A percentile compares a stretch with the other conserved stretches of the same genome.
These are phyloP conservation scores for Leptinotarsa undecemlineata DNA, from an alignment of 1,140 invertebrate genomes.

Conservation along the genomic window DNA sequence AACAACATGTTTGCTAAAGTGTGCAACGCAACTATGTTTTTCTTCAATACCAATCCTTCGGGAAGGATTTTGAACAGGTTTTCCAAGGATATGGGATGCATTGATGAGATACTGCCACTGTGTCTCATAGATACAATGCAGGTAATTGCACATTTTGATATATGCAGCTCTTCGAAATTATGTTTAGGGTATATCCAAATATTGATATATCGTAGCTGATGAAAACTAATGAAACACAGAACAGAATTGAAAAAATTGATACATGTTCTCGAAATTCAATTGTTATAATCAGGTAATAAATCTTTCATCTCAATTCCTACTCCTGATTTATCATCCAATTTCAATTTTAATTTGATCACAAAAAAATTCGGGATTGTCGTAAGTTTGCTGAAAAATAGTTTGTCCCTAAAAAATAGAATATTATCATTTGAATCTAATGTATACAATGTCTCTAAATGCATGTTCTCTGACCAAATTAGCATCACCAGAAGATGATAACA, in stretches of 20 bases:
- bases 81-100: conserved; percentile 75
- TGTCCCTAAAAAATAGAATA: too few species aligned
- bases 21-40: conserved; percentile 79
- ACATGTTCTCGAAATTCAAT: background rate
- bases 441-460: too few species aligned
- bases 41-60: conserved; percentile 86
- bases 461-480: too few species aligned
- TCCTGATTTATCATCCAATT: too few species aligned
- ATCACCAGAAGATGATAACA: too few species aligned
- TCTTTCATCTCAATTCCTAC: too few species aligned
- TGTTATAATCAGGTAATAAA: too few species aligned
- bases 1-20: conserved; percentile 82
- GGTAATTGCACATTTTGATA: conserved; percentile 43
- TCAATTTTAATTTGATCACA: too few species aligned
- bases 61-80: conserved; percentile 79
- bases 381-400: too few species aligned
- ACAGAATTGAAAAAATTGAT: background rate
- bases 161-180: background rate
- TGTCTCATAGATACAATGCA: conserved; percentile 74
- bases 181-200: conserved; percentile 47
- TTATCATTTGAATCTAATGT: too few species aligned
- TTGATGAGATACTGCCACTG: conserved; percentile 83
- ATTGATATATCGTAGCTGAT: conserved; percentile 72
- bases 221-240: conserved; percentile 64
- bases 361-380: too few species aligned